These are phyloP conservation scores for Lordiphosa clarofinis DNA, from an alignment of 1,140 invertebrate genomes.

Conservation along the genomic window DNA sequence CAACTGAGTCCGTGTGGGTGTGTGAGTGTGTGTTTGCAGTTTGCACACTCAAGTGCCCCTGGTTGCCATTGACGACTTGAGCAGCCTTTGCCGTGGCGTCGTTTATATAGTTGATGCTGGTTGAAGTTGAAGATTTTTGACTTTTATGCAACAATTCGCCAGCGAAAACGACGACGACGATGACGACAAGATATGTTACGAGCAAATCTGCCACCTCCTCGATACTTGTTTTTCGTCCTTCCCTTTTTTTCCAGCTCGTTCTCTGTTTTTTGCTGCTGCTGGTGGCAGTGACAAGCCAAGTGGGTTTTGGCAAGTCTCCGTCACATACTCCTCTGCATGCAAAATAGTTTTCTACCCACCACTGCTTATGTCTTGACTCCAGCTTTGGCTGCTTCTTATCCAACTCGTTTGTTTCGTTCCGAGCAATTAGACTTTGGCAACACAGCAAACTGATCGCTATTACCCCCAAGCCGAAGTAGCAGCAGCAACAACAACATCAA, in stretches of 20 bases:
- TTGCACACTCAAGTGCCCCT: conserved; percentile 50
- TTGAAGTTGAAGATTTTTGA: conserved; percentile 72
- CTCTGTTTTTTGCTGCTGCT: conserved; percentile 19
- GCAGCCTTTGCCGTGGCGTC: conserved; percentile 47
- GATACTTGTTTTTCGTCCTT: background rate
- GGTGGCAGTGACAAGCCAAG: conserved; percentile 57
- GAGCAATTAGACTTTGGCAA: conserved; percentile 75
- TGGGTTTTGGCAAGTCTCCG: conserved; percentile 55
- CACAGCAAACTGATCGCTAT: conserved; percentile 55
- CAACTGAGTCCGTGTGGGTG: conserved; percentile 17
- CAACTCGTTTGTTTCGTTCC: conserved; percentile 76
- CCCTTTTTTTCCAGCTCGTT: conserved; percentile 3
- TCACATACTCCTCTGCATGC: conserved; percentile 39
- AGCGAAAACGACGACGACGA: conserved; percentile 42
- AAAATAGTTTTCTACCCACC: conserved; percentile 31
- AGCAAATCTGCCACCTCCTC: conserved; percentile 8
- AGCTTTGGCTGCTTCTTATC: conserved; percentile 47
- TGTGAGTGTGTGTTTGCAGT: conserved; percentile 32
- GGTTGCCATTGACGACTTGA: conserved; percentile 72
- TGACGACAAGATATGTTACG: conserved; percentile 44
- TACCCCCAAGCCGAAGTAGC: conserved; percentile 11
- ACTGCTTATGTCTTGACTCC: conserved; percentile 12
- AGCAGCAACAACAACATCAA: background rate
- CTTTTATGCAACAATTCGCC: conserved; percentile 76
- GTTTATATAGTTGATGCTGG: conserved; percentile 64